phyloP scores from a whole-genome alignment of 2,888 invertebrate species.

The Drosophila parthenogenetica region DNA sequence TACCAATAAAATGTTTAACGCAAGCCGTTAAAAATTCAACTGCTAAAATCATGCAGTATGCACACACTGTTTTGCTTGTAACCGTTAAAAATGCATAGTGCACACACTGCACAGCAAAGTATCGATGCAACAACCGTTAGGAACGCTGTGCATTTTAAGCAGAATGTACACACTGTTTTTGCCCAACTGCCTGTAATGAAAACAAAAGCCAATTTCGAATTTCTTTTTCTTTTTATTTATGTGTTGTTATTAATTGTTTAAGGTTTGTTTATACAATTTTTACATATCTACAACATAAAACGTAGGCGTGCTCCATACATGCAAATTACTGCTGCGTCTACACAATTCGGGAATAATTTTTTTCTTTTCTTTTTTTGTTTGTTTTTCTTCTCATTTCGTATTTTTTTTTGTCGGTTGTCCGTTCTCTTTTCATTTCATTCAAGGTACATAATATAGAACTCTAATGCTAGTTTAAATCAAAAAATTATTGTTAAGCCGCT shows the following conservation, averaged over 20 bases:
- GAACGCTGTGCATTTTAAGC: too few species aligned
- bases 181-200: not conserved
- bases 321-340: slow-evolving; percentile 22
- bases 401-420: slow-evolving; percentile 3
- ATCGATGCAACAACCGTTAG: not conserved
- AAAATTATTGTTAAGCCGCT: slow-evolving; percentile 27
- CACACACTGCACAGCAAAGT: not conserved
- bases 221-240: slow-evolving; percentile 39
- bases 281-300: slow-evolving; percentile 80
- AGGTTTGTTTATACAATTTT: slow-evolving; percentile 61
- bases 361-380: slow-evolving; percentile 5
- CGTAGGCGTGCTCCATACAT: slow-evolving; percentile 35
- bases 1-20: not conserved
- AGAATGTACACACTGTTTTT: slow-evolving; percentile 10
- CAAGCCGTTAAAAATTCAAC: slow-evolving; percentile 11
- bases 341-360: slow-evolving; percentile 48
- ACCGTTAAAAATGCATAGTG: not conserved
- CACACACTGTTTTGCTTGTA: slow-evolving; percentile 6
- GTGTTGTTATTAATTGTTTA: slow-evolving; percentile 38
- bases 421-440: slow-evolving; percentile 37
- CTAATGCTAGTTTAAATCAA: slow-evolving; percentile 45
- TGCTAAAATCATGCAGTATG: not conserved
- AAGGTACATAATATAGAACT: slow-evolving; percentile 72
- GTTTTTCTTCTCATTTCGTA: slow-evolving; percentile 1
- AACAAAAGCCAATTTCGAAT: not conserved